Percentiles rank a stretch among this genome's conserved stretches.
phyloP scores from a whole-genome alignment of 2,797 vertebrate genomes.

The Poecile montanus region DNA sequence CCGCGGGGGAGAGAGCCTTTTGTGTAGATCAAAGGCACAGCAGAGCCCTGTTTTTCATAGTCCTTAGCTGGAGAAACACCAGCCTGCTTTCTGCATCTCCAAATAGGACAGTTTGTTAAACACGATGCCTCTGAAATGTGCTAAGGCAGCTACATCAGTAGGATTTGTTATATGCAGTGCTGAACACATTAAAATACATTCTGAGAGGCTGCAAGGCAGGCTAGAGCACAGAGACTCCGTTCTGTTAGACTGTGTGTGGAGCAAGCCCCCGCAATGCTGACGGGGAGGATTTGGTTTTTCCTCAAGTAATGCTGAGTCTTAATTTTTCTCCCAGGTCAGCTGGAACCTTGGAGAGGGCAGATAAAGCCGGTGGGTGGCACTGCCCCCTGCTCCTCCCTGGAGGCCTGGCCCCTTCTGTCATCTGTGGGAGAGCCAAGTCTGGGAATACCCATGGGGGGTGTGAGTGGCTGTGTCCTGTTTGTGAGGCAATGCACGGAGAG shows the following conservation, averaged over 20 bases:
- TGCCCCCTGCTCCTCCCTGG: background rate
- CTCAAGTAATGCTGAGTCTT: background rate
- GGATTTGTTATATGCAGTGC: background rate
- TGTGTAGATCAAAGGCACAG: background rate
- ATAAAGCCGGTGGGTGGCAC: background rate
- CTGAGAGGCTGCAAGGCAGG: background rate
- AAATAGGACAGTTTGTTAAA: background rate
- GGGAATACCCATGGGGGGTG: fast-evolving
- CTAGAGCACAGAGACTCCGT: background rate
- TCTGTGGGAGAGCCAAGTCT: fast-evolving
- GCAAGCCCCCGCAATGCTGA: background rate
- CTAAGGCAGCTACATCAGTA: background rate
- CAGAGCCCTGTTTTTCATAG: background rate
- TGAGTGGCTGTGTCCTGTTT: background rate
- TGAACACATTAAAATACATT: background rate
- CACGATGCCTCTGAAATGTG: background rate
- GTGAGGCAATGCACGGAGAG: background rate
- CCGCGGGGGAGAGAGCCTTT: background rate
- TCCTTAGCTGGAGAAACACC: background rate
- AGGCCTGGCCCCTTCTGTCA: background rate
- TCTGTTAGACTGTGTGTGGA: background rate
- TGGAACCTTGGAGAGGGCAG: background rate
- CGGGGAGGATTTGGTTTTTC: background rate
- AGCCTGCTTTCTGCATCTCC: background rate
- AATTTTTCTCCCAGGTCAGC: background rate